Conservation (phyloP, 2,797 vertebrate species). For the Muscicapa striata region DNA sequence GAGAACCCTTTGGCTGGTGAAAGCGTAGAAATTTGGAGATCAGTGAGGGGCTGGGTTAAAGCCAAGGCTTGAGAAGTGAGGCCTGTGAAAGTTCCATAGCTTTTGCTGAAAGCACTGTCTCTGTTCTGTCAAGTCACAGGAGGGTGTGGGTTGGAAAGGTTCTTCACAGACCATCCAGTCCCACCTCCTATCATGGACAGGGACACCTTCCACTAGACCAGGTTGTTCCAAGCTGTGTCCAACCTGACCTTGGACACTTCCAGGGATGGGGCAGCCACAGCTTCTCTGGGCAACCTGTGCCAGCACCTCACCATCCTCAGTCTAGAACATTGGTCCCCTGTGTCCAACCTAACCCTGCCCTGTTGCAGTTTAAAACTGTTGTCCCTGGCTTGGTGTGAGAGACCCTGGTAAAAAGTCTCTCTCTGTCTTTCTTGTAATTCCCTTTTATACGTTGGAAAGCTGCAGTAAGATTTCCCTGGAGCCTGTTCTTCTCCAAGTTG, state of each 20-base stretch:
- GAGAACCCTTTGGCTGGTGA: background rate
- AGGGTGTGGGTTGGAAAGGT: background rate
- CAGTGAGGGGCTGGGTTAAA: background rate
- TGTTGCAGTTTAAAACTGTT: background rate
- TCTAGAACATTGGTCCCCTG: background rate
- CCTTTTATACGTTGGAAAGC: background rate
- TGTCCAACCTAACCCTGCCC: background rate
- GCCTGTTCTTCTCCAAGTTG: background rate
- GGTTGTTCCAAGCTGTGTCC: fast-evolving
- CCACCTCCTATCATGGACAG: background rate
- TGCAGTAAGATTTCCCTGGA: background rate
- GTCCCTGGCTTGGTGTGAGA: background rate
- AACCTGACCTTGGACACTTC: background rate
- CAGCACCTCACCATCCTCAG: background rate
- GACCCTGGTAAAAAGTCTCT: background rate
- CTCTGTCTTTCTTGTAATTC: background rate
- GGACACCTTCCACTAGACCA: background rate
- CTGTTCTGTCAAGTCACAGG: background rate
- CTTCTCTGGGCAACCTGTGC: background rate
- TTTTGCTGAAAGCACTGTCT: background rate
- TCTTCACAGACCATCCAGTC: background rate
- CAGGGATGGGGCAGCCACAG: background rate
- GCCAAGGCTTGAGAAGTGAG: background rate
- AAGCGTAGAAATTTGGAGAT: background rate
- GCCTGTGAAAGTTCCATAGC: background rate